phyloP scores from a whole-genome alignment of 2,113 vertebrate genomes.

The Pantherophis guttatus region DNA sequence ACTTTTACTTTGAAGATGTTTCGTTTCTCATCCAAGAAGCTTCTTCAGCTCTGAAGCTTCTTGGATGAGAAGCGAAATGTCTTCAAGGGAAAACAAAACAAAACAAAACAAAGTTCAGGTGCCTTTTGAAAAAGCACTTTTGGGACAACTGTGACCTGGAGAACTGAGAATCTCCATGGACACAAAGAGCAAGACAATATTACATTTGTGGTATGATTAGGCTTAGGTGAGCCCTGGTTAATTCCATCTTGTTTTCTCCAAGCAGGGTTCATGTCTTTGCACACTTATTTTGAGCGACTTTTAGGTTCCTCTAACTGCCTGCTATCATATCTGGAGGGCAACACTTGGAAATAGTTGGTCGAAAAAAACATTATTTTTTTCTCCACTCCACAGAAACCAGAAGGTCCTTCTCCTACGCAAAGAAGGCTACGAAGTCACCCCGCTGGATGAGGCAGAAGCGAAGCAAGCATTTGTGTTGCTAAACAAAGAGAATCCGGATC shows the following conservation, averaged over 20 bases:
- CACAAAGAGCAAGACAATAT: not conserved
- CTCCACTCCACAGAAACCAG: conserved; percentile 69
- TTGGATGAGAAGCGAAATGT: too few species aligned
- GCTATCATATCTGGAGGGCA: not conserved
- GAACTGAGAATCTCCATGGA: too few species aligned
- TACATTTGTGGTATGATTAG: not conserved
- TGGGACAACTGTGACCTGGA: too few species aligned
- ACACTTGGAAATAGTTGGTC: not conserved
- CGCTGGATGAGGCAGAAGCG: conserved; percentile 44
- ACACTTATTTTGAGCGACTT: not conserved
- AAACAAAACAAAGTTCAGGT: too few species aligned
- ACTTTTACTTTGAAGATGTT: too few species aligned
- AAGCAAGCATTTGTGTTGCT: conserved; percentile 49
- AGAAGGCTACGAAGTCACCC: not conserved
- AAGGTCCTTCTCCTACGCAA: conserved; percentile 63
- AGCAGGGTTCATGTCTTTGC: not conserved
- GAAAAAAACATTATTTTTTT: not conserved
- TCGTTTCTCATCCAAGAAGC: too few species aligned
- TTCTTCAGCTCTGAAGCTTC: too few species aligned
- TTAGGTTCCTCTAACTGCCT: not conserved
- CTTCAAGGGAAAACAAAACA: too few species aligned
- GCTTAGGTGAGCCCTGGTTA: not conserved
- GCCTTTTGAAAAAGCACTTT: too few species aligned
- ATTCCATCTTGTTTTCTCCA: not conserved
- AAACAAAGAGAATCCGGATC: not conserved